Conservation (phyloP, 2,888 invertebrate species). For the Orthosia gracilis region DNA sequence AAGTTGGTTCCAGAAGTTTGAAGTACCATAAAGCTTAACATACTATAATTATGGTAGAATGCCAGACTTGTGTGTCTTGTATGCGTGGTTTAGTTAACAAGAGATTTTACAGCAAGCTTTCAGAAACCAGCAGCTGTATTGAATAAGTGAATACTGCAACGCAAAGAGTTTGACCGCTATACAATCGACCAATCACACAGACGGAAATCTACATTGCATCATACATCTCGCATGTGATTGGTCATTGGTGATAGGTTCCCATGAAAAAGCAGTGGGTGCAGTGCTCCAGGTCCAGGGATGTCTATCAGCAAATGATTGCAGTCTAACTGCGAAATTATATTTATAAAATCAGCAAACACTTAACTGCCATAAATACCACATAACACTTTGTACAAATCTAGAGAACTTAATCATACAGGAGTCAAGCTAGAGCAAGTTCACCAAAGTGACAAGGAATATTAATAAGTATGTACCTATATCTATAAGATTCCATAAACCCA, state of each 20-base stretch:
- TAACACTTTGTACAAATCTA: too few species aligned
- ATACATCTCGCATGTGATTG: too few species aligned
- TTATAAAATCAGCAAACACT: not conserved
- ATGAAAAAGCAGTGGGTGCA: not conserved
- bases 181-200: too few species aligned
- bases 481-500: too few species aligned
- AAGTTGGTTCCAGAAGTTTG: slow-evolving; percentile 3
- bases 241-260: too few species aligned
- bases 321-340: not conserved
- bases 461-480: too few species aligned
- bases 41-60: not conserved
- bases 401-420: not conserved
- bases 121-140: not conserved
- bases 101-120: slow-evolving; percentile 6
- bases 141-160: too few species aligned
- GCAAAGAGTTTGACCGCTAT: too few species aligned
- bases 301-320: not conserved
- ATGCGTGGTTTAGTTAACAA: not conserved
- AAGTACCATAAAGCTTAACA: not conserved
- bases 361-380: not conserved
- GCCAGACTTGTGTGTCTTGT: too few species aligned
- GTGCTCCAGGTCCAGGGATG: too few species aligned
- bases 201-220: too few species aligned
- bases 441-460: not conserved
- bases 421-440: not conserved